Conservation (phyloP, 2,113 vertebrate genomes). For the Machaerirhynchus nigripectus region DNA sequence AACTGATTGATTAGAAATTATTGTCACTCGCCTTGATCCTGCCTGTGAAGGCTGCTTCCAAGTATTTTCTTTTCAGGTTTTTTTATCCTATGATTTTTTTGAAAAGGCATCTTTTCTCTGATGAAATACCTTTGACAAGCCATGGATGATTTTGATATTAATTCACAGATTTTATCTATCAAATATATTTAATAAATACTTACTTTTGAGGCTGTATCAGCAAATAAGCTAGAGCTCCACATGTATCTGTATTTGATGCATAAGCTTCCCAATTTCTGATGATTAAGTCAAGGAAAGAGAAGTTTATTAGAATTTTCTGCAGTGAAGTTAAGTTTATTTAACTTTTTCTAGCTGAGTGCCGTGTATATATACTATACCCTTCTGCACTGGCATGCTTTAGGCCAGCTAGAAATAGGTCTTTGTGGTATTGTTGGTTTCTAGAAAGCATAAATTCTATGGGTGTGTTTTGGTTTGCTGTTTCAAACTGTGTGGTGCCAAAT, state of each 20-base stretch:
- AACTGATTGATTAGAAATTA: background rate
- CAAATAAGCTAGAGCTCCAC: background rate
- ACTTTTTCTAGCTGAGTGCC: background rate
- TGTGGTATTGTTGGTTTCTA: background rate
- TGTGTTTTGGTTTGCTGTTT: background rate
- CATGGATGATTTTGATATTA: background rate
- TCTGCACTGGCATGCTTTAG: background rate
- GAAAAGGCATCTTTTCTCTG: background rate
- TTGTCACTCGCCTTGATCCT: background rate
- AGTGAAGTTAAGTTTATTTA: background rate
- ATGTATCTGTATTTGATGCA: background rate
- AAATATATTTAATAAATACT: background rate
- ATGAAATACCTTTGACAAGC: background rate
- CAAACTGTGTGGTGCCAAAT: background rate
- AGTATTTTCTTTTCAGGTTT: too few species aligned
- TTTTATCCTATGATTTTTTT: background rate
- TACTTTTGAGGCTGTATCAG: background rate
- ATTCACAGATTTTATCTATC: background rate
- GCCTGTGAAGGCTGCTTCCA: background rate
- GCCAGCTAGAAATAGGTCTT: background rate
- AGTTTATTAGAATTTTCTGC: background rate
- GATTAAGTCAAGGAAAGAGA: background rate
- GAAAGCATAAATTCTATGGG: background rate
- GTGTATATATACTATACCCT: background rate
- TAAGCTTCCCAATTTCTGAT: background rate